Evolutionary conservation across 2,888 invertebrate species (phyloP).

Genomic region (Leptopilina drosophilae): DNA sequence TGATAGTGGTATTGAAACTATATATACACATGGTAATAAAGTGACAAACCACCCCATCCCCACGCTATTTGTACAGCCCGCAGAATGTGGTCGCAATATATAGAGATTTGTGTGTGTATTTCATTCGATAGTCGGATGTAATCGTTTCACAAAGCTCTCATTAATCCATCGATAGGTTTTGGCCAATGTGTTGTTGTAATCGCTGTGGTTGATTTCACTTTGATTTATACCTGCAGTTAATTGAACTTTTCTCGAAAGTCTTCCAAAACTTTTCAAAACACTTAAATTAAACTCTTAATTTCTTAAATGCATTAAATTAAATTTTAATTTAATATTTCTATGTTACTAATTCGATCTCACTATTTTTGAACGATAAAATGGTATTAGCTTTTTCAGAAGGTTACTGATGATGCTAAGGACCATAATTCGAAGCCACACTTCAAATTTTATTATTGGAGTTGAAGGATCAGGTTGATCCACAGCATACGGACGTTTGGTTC

Average conservation of each 20-base stretch:
- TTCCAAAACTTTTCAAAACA: too few relatives aligned
- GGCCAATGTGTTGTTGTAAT: conserved; percentile 15
- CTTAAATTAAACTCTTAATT: too few relatives aligned
- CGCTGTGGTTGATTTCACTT: conserved; percentile 9
- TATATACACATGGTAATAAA: background rate
- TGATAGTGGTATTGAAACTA: conserved; percentile 24
- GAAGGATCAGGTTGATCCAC: too few relatives aligned
- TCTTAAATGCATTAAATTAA: too few relatives aligned
- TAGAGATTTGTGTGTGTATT: background rate
- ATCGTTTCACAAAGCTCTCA: conserved; percentile 17
- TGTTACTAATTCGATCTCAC: too few relatives aligned
- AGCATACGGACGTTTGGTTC: too few relatives aligned
- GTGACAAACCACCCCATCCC: background rate
- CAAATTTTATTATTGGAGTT: too few relatives aligned
- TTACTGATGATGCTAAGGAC: too few relatives aligned
- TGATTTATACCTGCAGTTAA: background rate
- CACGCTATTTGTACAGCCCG: background rate
- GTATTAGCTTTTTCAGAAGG: too few relatives aligned
- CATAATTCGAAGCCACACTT: too few relatives aligned
- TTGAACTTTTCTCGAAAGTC: background rate
- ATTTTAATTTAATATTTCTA: too few relatives aligned
- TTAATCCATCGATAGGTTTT: conserved; percentile 30
- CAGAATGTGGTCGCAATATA: background rate
- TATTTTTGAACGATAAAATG: too few relatives aligned
- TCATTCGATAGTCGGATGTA: conserved; percentile 23